phyloP scores from a whole-genome alignment of 2,797 vertebrate genomes.

The Echeneis naucrates region DNA sequence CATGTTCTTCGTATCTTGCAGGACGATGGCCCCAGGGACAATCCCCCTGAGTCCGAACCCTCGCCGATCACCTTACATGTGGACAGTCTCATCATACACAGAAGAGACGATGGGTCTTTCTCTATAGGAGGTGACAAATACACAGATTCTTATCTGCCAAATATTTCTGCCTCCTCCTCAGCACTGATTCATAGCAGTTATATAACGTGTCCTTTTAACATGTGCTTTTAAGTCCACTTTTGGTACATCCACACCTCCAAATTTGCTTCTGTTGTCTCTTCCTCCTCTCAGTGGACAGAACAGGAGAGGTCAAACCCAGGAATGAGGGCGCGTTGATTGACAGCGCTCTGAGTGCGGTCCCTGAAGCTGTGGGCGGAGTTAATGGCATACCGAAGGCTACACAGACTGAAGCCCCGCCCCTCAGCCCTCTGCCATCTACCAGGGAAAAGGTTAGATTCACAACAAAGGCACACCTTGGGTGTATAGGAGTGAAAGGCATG shows the following conservation, averaged over 20 bases:
- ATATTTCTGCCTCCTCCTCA: slow-evolving; percentile 37
- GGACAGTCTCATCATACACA: slow-evolving; percentile 91
- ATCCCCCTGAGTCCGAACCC: slow-evolving; percentile 80
- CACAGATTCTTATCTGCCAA: background rate
- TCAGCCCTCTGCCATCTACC: slow-evolving; percentile 65
- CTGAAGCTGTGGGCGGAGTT: slow-evolving; percentile 62
- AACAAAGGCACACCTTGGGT: background rate
- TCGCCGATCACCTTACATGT: slow-evolving; percentile 89
- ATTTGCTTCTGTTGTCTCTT: slow-evolving; percentile 4
- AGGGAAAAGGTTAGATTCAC: slow-evolving; percentile 85
- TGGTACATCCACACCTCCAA: slow-evolving; percentile 20
- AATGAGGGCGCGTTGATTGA: slow-evolving; percentile 55
- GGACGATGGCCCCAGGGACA: slow-evolving; percentile 91
- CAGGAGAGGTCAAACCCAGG: slow-evolving; percentile 61
- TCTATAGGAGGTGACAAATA: slow-evolving; percentile 87
- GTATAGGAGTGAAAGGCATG: background rate
- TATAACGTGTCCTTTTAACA: slow-evolving; percentile 32
- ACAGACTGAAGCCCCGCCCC: slow-evolving; percentile 84
- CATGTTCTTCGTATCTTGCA: slow-evolving; percentile 60
- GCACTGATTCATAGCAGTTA: slow-evolving; percentile 46
- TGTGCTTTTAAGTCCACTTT: slow-evolving; percentile 23
- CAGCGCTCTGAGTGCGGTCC: slow-evolving; percentile 59
- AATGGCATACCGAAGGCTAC: slow-evolving; percentile 80
- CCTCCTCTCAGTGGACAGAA: slow-evolving; percentile 57
- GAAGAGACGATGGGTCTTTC: slow-evolving; percentile 93